phyloP scores from a whole-genome alignment of 2,888 invertebrate genomes.

The Sicus ferrugineus region DNA sequence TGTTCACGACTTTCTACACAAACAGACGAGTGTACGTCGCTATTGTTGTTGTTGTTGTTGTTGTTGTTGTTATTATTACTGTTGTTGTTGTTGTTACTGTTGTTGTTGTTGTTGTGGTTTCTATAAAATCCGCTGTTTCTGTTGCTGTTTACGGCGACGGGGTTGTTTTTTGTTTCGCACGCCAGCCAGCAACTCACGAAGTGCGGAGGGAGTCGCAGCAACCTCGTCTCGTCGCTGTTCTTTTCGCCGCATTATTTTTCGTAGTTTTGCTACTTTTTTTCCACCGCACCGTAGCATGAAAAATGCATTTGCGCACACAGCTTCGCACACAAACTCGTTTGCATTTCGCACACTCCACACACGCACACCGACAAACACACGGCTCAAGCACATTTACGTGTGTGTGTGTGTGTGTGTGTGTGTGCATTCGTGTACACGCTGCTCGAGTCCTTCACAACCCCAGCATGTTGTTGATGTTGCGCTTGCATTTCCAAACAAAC shows the following conservation, averaged over 20 bases:
- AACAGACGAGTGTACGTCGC: too few relatives aligned
- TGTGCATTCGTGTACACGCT: background rate
- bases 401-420: too few relatives aligned
- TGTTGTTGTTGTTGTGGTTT: too few relatives aligned
- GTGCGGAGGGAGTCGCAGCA: background rate
- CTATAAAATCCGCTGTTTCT: too few relatives aligned
- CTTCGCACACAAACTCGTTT: too few relatives aligned
- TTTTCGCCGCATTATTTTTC: constrained; percentile 16
- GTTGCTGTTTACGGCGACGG: constrained; percentile 20
- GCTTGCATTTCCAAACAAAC: constrained; percentile 25
- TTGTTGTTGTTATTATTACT: constrained; percentile 13
- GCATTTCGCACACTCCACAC: too few relatives aligned
- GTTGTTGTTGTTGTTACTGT: constrained; percentile 9
- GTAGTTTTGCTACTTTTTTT: background rate
- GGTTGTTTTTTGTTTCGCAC: constrained; percentile 14
- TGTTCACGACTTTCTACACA: too few relatives aligned
- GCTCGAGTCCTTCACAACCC: constrained; percentile 2
- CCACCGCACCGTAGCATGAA: constrained; percentile 12
- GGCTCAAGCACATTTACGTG: background rate
- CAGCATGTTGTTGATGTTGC: background rate
- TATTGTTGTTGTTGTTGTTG: background rate
- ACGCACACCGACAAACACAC: background rate
- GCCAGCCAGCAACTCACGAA: constrained; percentile 11
- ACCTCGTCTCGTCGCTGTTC: constrained; percentile 11
- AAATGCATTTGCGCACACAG: constrained; percentile 4